phyloP scores from a whole-genome alignment of 2,797 vertebrate genomes.

The Epinephelus awoara region DNA sequence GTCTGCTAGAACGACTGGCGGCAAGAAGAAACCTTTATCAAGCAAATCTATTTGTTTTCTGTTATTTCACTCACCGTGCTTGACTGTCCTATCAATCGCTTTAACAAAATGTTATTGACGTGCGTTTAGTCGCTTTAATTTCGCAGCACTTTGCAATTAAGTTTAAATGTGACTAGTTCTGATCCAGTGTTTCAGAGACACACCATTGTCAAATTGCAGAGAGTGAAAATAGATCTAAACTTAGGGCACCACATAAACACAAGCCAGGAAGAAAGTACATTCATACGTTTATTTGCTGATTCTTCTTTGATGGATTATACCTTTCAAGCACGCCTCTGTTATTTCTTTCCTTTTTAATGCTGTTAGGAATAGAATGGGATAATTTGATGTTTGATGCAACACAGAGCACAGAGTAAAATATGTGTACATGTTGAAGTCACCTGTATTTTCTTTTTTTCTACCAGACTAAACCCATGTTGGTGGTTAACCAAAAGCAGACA shows the following conservation, averaged over 20 bases:
- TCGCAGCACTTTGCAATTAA: conserved; percentile 30
- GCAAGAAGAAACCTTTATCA: conserved; percentile 80
- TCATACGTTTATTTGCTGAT: conserved; percentile 44
- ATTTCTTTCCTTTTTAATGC: conserved; percentile 32
- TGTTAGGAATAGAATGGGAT: conserved; percentile 34
- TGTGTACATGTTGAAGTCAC: conserved; percentile 35
- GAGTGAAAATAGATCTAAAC: conserved; percentile 33
- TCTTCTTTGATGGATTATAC: conserved; percentile 57
- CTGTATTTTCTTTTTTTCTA: conserved; percentile 44
- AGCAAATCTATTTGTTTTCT: conserved; percentile 73
- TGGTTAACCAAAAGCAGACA: conserved; percentile 59
- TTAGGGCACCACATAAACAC: not conserved
- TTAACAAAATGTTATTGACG: conserved; percentile 68
- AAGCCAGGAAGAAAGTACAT: conserved; percentile 1
- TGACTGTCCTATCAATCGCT: conserved; percentile 57
- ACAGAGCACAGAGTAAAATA: conserved; percentile 41
- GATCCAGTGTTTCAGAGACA: conserved; percentile 34
- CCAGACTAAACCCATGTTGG: conserved; percentile 52
- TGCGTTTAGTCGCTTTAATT: conserved; percentile 44
- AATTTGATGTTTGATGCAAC: conserved; percentile 53
- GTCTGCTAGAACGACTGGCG: conserved; percentile 67
- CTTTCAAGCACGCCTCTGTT: conserved; percentile 37
- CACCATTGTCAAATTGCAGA: conserved; percentile 14
- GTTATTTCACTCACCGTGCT: conserved; percentile 37
- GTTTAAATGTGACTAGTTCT: conserved; percentile 46